Evolutionary conservation across 2,113 vertebrate species (phyloP).

Genomic region (Cisticola juncidis): DNA sequence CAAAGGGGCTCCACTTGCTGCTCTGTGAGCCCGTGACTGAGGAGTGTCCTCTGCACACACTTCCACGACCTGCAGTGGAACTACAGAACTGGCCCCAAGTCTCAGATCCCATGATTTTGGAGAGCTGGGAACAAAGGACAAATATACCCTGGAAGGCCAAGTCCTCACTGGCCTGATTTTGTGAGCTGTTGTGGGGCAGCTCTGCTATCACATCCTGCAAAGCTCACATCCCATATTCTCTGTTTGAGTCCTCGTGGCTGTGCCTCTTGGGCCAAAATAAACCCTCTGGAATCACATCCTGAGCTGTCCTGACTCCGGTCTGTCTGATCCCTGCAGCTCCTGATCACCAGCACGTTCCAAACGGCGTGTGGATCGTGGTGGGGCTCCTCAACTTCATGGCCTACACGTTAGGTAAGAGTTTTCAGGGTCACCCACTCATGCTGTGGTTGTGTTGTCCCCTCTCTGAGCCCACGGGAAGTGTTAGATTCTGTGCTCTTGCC

Average conservation of each 20-base stretch:
- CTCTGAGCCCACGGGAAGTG: accelerated
- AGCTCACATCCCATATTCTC: neutral
- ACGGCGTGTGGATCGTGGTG: slow-evolving; percentile 89
- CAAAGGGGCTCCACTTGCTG: neutral
- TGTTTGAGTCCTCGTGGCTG: neutral
- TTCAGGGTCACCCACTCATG: neutral
- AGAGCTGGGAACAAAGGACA: neutral
- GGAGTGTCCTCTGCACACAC: neutral
- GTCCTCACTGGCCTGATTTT: neutral
- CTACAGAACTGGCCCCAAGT: neutral
- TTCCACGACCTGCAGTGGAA: neutral
- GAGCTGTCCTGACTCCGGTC: neutral
- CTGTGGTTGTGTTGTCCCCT: neutral
- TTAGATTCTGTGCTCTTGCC: neutral
- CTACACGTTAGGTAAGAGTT: slow-evolving; percentile 90
- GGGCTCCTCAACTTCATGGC: slow-evolving; percentile 95
- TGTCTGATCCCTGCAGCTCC: slow-evolving; percentile 74
- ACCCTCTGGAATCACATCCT: neutral
- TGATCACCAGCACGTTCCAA: slow-evolving; percentile 87
- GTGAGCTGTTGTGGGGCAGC: neutral
- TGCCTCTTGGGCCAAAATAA: neutral
- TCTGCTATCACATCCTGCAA: neutral
- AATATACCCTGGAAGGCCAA: neutral
- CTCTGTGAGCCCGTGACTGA: accelerated
- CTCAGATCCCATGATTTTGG: accelerated